Base-by-base conservation (phyloP, 1,140 invertebrate genomes). In the Trichonephila clavipes region DNA sequence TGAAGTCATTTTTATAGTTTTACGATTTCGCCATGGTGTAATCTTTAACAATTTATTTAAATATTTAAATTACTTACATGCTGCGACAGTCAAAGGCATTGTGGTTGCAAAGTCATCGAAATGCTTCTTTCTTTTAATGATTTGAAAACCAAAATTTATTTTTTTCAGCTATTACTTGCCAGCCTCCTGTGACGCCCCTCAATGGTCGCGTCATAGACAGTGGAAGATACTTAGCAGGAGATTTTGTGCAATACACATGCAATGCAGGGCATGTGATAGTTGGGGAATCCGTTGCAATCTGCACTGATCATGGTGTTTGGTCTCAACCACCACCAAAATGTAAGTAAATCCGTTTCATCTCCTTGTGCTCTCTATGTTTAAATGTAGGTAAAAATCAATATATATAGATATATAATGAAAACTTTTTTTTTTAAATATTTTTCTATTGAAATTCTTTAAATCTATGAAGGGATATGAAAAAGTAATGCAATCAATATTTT, bases 241-340 rank as follows among this genome's bases (percentile, higher is more conserved):
- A 98, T 88, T 96, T 98, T 34, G 97, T 98, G 82, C 97, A 97
- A 95, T 98, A 98, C 95, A 96, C 97, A 59, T 98, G 98, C 95
- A 96, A 96, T 95, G 97, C 96, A 94, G 96, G 97, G 1, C 97
- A 97, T 95, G 96, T 97, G 93, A 96, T 98, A 4, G 96, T 97
- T 66, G 98, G 98, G 3, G 97, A 98, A 95, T 96, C 97, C 0
- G 97, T 97, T 51, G 97, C 94, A 94, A 97, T 98, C 28, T 98
- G 98, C 96, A 98, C 97, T 24, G 98, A 98, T 95, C 97, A 97
- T 94, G 98, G 98, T 64, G 97, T 97, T 94, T 98, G 98, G 98
- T 98, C 98, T 14, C 97, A 98, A 95, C 97, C 97, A 88, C 96
- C 97, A n/a, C 98, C 98, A 94, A 97, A 97, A 95, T 98, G 98